A percentile compares a stretch with the other conserved stretches of the same genome.
Evolutionary conservation across 2,797 vertebrate genomes (phyloP).

Genomic region (Mus caroli): DNA sequence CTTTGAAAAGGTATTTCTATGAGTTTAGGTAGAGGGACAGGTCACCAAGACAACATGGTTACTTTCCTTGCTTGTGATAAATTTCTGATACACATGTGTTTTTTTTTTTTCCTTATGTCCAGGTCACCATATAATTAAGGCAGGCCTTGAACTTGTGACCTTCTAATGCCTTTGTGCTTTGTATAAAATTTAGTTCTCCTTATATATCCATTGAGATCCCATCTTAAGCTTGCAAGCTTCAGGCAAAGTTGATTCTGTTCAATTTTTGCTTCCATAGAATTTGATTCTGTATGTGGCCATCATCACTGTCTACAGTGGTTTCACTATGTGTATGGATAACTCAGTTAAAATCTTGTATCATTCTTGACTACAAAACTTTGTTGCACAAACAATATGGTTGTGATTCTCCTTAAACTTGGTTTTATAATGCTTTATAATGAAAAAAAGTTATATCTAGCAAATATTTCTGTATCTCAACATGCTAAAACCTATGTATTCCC

Average conservation of each 20-base stretch:
- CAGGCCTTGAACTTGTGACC: neutral
- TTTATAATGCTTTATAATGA: neutral
- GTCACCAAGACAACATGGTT: neutral
- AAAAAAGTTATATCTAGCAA: neutral
- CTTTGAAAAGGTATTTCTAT: neutral
- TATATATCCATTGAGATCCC: neutral
- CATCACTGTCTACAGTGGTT: neutral
- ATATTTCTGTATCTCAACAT: constrained; percentile 12
- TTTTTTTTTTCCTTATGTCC: neutral
- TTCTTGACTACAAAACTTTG: neutral
- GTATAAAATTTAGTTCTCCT: neutral
- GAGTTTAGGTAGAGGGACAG: too few relatives aligned
- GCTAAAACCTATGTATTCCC: neutral
- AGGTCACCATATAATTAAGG: neutral
- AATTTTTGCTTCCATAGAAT: neutral
- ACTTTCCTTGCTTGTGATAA: neutral
- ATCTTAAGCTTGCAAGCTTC: neutral
- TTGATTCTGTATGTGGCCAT: neutral
- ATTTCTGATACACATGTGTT: neutral
- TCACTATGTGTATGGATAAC: neutral
- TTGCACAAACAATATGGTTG: neutral
- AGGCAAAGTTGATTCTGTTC: neutral
- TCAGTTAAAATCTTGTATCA: neutral
- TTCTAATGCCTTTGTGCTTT: neutral
- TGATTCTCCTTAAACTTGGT: neutral